These are phyloP conservation scores for Andrena dorsata DNA, from an alignment of 2,888 invertebrate genomes.

Conservation along the genomic window DNA sequence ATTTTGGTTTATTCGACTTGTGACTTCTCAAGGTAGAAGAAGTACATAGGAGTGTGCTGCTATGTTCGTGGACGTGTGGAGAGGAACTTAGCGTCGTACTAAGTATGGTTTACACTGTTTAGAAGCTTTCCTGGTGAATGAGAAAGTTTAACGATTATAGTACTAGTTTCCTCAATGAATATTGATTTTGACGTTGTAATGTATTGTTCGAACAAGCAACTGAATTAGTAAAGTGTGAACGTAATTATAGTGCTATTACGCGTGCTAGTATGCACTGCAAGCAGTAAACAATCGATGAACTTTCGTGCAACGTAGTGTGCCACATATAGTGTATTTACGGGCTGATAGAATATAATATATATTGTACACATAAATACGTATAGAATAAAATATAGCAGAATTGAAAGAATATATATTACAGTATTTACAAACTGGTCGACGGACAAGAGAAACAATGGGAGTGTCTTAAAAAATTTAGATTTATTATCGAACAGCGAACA, in stretches of 20 bases:
- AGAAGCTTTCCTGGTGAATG: background rate
- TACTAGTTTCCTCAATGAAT: constrained; percentile 6
- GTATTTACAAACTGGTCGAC: background rate
- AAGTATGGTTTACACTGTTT: background rate
- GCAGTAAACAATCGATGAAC: background rate
- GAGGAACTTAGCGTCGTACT: too few relatives aligned
- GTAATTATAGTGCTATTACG: constrained; percentile 17
- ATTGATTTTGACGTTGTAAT: constrained; percentile 4
- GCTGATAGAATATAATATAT: too few relatives aligned
- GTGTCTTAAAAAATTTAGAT: background rate
- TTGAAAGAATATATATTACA: too few relatives aligned
- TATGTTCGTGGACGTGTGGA: too few relatives aligned
- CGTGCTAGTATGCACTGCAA: background rate
- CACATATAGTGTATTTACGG: background rate
- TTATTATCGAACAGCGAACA: background rate
- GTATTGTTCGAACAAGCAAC: constrained; percentile 7
- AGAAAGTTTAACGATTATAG: background rate
- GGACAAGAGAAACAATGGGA: background rate
- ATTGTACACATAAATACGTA: too few relatives aligned
- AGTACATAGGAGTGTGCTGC: too few relatives aligned
- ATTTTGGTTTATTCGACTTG: too few relatives aligned
- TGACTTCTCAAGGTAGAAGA: too few relatives aligned
- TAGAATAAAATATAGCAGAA: too few relatives aligned
- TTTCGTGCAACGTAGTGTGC: background rate
- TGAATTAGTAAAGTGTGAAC: constrained; percentile 24